A percentile compares a stretch with the other conserved stretches of the same genome.
Conservation (phyloP, 2,113 vertebrate species). For the Nycticorax nycticorax region DNA sequence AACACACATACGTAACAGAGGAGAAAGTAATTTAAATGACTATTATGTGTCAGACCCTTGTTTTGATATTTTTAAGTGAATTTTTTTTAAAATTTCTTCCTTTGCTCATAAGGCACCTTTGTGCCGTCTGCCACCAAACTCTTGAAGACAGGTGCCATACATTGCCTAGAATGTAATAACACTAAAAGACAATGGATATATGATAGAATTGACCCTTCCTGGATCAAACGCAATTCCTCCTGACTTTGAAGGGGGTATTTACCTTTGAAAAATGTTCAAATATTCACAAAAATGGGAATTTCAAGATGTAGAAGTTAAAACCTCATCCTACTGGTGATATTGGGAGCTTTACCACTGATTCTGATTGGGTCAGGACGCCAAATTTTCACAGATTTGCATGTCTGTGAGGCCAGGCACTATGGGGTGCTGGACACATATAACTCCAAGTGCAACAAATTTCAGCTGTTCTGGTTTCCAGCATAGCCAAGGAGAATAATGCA, state of each 20-base stretch:
- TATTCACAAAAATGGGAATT: neutral
- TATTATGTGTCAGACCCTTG: neutral
- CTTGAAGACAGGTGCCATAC: neutral
- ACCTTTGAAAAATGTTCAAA: neutral
- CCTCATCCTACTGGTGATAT: accelerated
- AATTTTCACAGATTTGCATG: neutral
- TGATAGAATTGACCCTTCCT: neutral
- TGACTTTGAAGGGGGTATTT: neutral
- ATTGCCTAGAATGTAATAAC: neutral
- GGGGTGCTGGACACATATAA: neutral
- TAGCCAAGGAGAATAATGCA: neutral
- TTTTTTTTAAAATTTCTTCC: neutral
- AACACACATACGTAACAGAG: neutral
- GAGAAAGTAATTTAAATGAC: neutral
- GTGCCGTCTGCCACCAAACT: neutral
- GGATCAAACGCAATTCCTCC: neutral
- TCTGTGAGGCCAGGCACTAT: neutral
- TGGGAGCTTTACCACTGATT: neutral
- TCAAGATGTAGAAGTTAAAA: neutral
- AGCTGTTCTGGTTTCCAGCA: neutral
- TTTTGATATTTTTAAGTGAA: neutral
- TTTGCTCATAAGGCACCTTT: neutral
- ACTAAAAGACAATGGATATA: neutral
- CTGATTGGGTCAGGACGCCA: neutral
- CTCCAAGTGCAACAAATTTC: neutral